Base-by-base conservation (phyloP, 2,888 invertebrate species). In the Lycaena phlaeas region DNA sequence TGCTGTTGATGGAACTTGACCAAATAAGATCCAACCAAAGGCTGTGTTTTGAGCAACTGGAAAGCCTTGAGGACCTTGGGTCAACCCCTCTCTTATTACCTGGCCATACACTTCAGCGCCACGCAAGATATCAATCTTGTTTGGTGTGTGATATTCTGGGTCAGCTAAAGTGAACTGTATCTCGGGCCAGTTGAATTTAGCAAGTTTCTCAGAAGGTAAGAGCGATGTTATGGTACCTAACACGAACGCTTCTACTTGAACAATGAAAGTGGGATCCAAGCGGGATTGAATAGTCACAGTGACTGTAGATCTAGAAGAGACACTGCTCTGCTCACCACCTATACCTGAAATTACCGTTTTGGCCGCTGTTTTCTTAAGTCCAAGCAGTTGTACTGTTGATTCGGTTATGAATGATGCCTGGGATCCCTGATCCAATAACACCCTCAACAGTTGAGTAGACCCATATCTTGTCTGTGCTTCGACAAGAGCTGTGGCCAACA, bases 1-100 rank as follows among this genome's bases (percentile, higher is more conserved):
- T 5, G 22, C 2, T 2, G 5, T 2, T 7, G 5, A 5, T 22
- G 5, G 2, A 22, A 7, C 22, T 7, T 22, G 22, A 12, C 37
- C 37, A 2, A 15, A 37, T 9, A 37, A 5, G 14, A 37, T 27
- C 37, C 37, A 37, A 6, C 27, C 37, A 2, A 27, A 14, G 6
- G 27, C 15, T 3, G 37, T 37, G 14, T 15, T 27, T 27, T 37
- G 27, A 7, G 17, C 37, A 10, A 37, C 27, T 4, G 27, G 37
- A 5, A 11, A 11, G 7, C 27, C 37, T n/a, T 7, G n/a, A 11
- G 17, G 27, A 12, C 27, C 37, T 10, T 37, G 7, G n/a, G 15
- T 37, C 2, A 37, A 10, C 5, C 37, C 37, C n/a, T 37, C 17
- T 7, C 17, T 17, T 10, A 37, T 17, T 12, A 37, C 11, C 11